phyloP scores from a whole-genome alignment of 2,797 vertebrate genomes.

The Schizopygopsis pylzovi region DNA sequence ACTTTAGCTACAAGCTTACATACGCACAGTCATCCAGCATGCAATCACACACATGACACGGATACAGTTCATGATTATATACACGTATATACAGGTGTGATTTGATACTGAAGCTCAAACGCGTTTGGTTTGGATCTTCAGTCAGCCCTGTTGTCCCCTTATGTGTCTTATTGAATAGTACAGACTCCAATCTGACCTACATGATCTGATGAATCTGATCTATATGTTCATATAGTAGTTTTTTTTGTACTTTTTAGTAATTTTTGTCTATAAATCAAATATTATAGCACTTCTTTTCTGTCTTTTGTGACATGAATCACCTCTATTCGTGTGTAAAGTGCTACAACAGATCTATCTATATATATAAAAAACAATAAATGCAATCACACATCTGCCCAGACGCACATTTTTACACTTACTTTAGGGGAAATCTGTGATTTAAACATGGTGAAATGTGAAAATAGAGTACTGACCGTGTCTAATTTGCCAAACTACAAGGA shows the following conservation, averaged over 20 bases:
- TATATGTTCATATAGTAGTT: background rate
- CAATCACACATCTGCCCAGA: conserved; percentile 9
- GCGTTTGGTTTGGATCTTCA: conserved; percentile 75
- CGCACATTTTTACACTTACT: background rate
- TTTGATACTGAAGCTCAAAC: conserved; percentile 79
- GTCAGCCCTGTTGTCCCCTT: conserved; percentile 86
- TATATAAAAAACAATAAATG: conserved; percentile 45
- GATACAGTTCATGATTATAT: conserved; percentile 69
- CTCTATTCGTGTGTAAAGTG: conserved; percentile 77
- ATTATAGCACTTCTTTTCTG: background rate
- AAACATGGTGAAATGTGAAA: background rate
- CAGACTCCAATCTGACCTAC: conserved; percentile 61
- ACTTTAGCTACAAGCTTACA: background rate
- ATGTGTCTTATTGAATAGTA: conserved; percentile 66
- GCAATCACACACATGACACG: conserved; percentile 43
- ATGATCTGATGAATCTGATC: background rate
- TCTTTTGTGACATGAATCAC: conserved; percentile 35
- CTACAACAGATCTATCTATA: conserved; percentile 75
- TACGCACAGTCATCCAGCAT: conserved; percentile 50
- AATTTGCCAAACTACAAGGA: background rate
- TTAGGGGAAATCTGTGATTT: background rate
- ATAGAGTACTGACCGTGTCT: background rate
- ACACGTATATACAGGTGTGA: conserved; percentile 81
- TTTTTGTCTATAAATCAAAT: conserved; percentile 38
- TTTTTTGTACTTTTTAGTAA: conserved; percentile 2